Evolutionary conservation across 2,113 vertebrate species (phyloP), one percentile per base, ranked within the genome.

Genomic region (Bubo scandiacus): DNA sequence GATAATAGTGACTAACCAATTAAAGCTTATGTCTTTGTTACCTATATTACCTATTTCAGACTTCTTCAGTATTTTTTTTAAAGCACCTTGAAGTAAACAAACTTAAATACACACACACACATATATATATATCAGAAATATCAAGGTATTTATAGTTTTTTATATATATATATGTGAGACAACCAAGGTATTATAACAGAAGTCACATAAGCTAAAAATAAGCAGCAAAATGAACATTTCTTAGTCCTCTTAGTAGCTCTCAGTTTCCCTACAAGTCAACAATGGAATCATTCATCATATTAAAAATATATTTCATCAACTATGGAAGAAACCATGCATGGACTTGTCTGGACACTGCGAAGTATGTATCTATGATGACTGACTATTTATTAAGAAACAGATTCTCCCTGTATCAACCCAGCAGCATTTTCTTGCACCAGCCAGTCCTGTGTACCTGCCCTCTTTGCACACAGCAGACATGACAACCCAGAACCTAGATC

Each of bases 401-500:
- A 29, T 58, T 34, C 13, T 74, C 32, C 32, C 59, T 59, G 36
- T 10, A 27, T 23, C 3, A 13, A 55, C 49, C 19, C 29, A 68
- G 57, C 52, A 47, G 29, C 6, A 18, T 67, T 58, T 61, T 12
- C 42, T 11, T 30, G 30, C 12, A 4, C 1, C 3, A 6, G 45
- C 19, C 59, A 32, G 54, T 34, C 23, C 49, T 23, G 7, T 4
- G 16, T 29, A 9, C 7, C 7, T 32, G 32, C 25, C 32, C 65
- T 34, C 43, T 61, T 23, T 55, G 36, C 2, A 38, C 57, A 42
- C 42, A 49, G 17, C 19, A 2, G 3, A 14, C 3, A 2, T 0
- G 16, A 16, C 20, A 63, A 10, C 1, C 12, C 22, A 8, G 38
- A 78, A 74, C 23, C 17, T 7, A 29, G 16, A 36, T 10, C 49